Conservation (phyloP, 2,797 vertebrate species). For the Anabas testudineus region DNA sequence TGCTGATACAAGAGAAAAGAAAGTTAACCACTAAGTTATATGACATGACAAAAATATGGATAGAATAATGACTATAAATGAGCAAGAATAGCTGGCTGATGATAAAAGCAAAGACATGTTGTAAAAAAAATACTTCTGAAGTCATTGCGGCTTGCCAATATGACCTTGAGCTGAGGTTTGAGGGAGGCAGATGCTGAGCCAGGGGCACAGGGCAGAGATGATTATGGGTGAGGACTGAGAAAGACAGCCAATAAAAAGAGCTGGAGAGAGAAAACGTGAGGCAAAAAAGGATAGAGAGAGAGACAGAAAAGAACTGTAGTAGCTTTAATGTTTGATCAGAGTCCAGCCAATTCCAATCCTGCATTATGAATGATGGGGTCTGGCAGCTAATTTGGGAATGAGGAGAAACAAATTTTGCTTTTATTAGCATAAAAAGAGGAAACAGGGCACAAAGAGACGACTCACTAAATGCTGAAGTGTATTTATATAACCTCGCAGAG, state of each 20-base stretch:
- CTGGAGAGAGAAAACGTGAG: slow-evolving; percentile 2
- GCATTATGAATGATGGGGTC: slow-evolving; percentile 59
- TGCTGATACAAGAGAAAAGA: slow-evolving; percentile 6
- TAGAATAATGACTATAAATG: neutral
- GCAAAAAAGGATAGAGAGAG: neutral
- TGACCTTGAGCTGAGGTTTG: slow-evolving; percentile 69
- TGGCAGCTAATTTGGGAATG: slow-evolving; percentile 28
- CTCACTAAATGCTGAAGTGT: slow-evolving; percentile 66
- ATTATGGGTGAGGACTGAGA: slow-evolving; percentile 63
- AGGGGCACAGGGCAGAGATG: slow-evolving; percentile 55
- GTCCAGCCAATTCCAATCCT: slow-evolving; percentile 61
- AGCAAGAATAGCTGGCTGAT: neutral
- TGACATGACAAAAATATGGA: slow-evolving; percentile 16
- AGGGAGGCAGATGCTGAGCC: slow-evolving; percentile 52
- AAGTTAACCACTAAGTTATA: slow-evolving; percentile 8
- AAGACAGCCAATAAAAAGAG: slow-evolving; percentile 46
- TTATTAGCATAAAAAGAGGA: slow-evolving; percentile 28
- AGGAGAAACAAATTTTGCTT: slow-evolving; percentile 62
- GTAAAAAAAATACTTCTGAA: slow-evolving; percentile 25
- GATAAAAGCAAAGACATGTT: slow-evolving; percentile 17
- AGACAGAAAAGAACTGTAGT: slow-evolving; percentile 15
- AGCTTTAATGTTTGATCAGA: slow-evolving; percentile 50
- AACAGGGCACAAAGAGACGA: slow-evolving; percentile 19
- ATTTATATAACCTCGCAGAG: slow-evolving; percentile 60
- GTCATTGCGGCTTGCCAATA: slow-evolving; percentile 43